These are phyloP conservation scores for Eurystomus gularis DNA, from an alignment of 2,113 vertebrate genomes.

Conservation along the genomic window DNA sequence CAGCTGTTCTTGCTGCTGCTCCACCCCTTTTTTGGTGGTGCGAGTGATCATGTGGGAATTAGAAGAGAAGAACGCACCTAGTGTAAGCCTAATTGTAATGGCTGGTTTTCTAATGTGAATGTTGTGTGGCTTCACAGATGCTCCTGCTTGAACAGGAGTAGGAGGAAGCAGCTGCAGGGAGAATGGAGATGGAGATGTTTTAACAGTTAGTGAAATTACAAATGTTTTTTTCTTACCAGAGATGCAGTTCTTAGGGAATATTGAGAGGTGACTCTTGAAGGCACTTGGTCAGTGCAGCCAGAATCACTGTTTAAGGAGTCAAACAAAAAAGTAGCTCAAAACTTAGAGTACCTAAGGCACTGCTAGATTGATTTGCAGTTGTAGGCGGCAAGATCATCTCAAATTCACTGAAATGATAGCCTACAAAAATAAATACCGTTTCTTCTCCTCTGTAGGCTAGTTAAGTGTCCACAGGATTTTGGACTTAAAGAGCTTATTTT, in stretches of 20 bases:
- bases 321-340: not conserved
- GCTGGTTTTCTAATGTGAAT: not conserved
- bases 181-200: not conserved
- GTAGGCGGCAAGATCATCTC: not conserved
- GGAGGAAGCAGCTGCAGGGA: not conserved
- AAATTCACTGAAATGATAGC: not conserved
- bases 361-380: not conserved
- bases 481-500: not conserved
- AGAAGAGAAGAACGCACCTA: not conserved
- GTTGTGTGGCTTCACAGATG: not conserved
- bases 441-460: not conserved
- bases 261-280: not conserved
- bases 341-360: not conserved
- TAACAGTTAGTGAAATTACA: not conserved
- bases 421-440: not conserved
- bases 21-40: not conserved
- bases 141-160: not conserved
- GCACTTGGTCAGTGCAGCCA: not conserved
- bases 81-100: not conserved
- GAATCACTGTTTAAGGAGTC: not conserved
- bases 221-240: not conserved
- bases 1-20: constrained; percentile 23
- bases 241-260: not conserved
- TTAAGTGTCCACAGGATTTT: not conserved
- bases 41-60: not conserved